Evolutionary conservation across 2,797 vertebrate genomes (phyloP).

Genomic region (Falco rusticolus): DNA sequence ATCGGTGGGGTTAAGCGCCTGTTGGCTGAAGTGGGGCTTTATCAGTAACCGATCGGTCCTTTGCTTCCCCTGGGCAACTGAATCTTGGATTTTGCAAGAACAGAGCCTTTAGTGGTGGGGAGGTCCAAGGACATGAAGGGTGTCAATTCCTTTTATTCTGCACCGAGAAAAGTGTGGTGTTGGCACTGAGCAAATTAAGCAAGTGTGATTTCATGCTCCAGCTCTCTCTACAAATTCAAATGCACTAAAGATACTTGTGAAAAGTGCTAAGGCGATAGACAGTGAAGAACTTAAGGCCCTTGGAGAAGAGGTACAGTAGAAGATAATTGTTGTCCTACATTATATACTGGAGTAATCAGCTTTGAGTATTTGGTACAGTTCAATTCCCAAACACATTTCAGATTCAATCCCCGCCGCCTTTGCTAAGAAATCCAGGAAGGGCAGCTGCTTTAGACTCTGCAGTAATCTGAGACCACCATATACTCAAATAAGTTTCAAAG

Average conservation of each 20-base stretch:
- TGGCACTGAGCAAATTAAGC: conserved; percentile 1
- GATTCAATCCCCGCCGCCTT: neutral
- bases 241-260: neutral
- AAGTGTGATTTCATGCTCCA: conserved; percentile 44
- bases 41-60: neutral
- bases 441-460: neutral
- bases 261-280: conserved; percentile 27
- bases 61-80: neutral
- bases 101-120: neutral
- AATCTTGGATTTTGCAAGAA: neutral
- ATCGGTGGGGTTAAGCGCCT: fast-evolving
- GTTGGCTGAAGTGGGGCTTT: neutral
- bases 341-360: neutral
- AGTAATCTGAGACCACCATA: neutral
- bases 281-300: neutral
- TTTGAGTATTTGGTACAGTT: neutral
- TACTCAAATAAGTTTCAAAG: neutral
- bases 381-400: neutral
- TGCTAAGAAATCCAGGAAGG: neutral
- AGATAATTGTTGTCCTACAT: neutral
- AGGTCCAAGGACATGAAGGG: neutral
- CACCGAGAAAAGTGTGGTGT: neutral
- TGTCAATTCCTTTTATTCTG: neutral
- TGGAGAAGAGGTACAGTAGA: neutral
- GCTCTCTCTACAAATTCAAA: neutral